Base-by-base conservation (phyloP, 2,888 invertebrate species). In the Pelosia muscerda region DNA sequence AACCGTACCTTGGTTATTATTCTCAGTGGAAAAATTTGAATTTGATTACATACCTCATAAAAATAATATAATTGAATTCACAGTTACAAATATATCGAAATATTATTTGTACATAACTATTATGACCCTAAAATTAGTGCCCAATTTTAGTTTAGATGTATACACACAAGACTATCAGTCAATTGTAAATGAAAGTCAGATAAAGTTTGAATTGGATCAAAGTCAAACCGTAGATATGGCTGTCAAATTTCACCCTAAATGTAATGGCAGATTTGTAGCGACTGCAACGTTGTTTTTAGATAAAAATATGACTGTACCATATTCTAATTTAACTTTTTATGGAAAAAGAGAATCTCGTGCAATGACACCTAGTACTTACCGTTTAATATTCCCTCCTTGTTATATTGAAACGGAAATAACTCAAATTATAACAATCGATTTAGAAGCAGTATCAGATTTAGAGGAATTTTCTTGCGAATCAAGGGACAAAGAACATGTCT, bases 81-180 rank as follows among this genome's bases (percentile, higher is more conserved):
- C 88, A 10, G 91, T 93, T 84, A 90, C 79, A n/a, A 95, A 95
- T 78, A 69, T 94, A 61, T 94, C 94, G 3, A 94, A 91, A 81
- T 90, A 90, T 82, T 81, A 83, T 68, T 86, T 94, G 60, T 74
- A 85, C 68, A 72, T 94, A 2, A 88, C 90, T 26, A 91, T 95
- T 69, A 10, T 88, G 28, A 91, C 84, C 25, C 77, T 88, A 55
- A 95, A 93, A 74, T 74, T 95, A 66, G 68, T 82, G 2, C 94
- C 94, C 62, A 82, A 85, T 69, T 95, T 94, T 77, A 81, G 86
- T 22, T 81, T 95, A 63, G 83, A 89, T 38, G 72, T 92, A 34
- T 38, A 71, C 19, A 84, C 88, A 9, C 85, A 86, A 73, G 85
- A 87, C 66, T 84, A 82, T 66, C 76, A 84, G 66, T 74, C 84